A percentile compares a stretch with the other conserved stretches of the same genome.
Evolutionary conservation across 2,113 vertebrate species (phyloP).

Genomic region (Malurus elegans): DNA sequence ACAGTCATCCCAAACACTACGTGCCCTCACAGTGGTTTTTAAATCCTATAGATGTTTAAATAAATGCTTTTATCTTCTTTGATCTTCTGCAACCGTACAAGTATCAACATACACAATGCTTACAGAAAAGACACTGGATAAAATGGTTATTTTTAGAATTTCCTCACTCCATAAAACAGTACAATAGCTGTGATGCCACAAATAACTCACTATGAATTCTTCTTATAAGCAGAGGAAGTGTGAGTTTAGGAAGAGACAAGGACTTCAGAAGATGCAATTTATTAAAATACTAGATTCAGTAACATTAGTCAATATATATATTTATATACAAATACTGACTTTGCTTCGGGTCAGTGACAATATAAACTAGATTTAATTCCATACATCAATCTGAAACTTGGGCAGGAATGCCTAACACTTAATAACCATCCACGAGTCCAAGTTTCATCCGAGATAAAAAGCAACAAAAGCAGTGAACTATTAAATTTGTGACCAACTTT

Average conservation of each 20-base stretch:
- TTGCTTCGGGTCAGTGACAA: background rate
- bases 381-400: background rate
- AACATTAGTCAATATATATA: background rate
- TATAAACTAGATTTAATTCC: background rate
- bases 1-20: background rate
- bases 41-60: background rate
- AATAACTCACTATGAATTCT: slow-evolving; percentile 21
- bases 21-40: background rate
- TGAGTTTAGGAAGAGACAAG: background rate
- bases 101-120: background rate
- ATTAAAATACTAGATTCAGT: background rate
- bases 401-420: background rate
- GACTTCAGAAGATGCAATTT: background rate
- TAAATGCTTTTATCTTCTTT: background rate
- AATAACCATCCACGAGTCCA: background rate
- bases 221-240: slow-evolving; percentile 43
- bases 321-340: background rate
- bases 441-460: background rate
- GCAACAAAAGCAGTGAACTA: background rate
- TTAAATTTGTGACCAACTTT: background rate
- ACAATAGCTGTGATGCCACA: slow-evolving; percentile 23
- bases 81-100: background rate
- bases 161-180: background rate
- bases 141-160: slow-evolving; percentile 46
- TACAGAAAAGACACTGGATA: background rate